Conservation (phyloP, 2,888 invertebrate genomes). For the Watsonalla binaria region DNA sequence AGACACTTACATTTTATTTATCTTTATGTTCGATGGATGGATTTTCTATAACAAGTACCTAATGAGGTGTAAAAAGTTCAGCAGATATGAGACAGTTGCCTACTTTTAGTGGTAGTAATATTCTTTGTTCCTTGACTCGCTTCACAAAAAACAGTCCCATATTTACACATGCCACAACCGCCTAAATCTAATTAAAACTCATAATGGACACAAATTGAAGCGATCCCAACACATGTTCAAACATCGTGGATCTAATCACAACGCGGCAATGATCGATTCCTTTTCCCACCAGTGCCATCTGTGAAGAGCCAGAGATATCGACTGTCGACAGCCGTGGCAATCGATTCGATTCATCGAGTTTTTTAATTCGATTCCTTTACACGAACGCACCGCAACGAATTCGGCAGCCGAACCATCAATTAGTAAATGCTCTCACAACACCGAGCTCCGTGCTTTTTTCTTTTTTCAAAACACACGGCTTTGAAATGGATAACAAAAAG, state of each 20-base stretch:
- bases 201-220: conserved; percentile 39
- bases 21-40: no score
- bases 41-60: no score
- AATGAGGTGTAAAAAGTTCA: no score
- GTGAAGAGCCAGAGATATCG: conserved; percentile 48
- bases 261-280: conserved; percentile 37
- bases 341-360: conserved; percentile 64
- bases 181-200: conserved; percentile 39
- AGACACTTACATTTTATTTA: no score
- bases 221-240: conserved; percentile 46
- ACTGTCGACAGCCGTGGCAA: conserved; percentile 55
- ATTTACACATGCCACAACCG: conserved; percentile 18
- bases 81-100: no score
- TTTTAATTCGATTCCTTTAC: conserved; percentile 30
- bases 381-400: conserved; percentile 55
- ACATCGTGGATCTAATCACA: conserved; percentile 41
- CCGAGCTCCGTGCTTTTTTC: conserved; percentile 37
- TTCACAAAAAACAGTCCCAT: conserved; percentile 4
- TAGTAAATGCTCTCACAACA: conserved; percentile 67
- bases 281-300: conserved; percentile 59
- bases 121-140: not conserved
- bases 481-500: conserved; percentile 53
- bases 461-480: conserved; percentile 61
- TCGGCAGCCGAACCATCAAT: conserved; percentile 57
- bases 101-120: no score